A percentile compares a stretch with the other conserved stretches of the same genome.
Conservation (phyloP, 2,888 invertebrate genomes). For the Ferdinandea cuprea region DNA sequence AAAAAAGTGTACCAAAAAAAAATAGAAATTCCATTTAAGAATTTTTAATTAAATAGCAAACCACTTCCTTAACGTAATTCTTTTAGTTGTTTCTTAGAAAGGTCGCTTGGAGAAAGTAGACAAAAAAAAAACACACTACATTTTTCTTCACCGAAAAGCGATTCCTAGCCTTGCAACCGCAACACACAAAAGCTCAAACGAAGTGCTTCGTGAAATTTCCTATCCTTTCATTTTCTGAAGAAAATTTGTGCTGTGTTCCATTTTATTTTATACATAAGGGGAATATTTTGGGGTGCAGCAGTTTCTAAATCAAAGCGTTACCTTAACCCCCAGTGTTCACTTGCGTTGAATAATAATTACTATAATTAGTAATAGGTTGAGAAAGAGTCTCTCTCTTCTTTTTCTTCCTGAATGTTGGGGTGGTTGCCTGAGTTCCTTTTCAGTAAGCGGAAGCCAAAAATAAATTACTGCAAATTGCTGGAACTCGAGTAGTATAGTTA, state of each 20-base stretch:
- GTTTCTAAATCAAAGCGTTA: slow-evolving; percentile 44
- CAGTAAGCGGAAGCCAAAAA: slow-evolving; percentile 29
- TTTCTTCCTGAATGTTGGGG: neutral
- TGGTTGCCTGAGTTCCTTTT: neutral
- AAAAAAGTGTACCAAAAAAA: slow-evolving; percentile 1
- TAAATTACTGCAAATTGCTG: slow-evolving; percentile 50
- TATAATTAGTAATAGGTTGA: neutral
- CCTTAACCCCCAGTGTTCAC: slow-evolving; percentile 13
- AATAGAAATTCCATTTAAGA: slow-evolving; percentile 53
- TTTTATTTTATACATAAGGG: neutral
- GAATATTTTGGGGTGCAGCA: neutral
- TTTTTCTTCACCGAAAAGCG: slow-evolving; percentile 25
- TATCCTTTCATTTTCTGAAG: slow-evolving; percentile 29
- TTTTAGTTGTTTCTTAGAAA: slow-evolving; percentile 18
- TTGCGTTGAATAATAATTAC: slow-evolving; percentile 41
- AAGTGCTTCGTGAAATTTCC: slow-evolving; percentile 50
- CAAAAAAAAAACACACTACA: neutral
- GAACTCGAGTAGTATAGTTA: slow-evolving; percentile 6
- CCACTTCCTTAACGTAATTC: slow-evolving; percentile 62
- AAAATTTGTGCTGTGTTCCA: slow-evolving; percentile 13
- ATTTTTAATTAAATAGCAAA: slow-evolving; percentile 72
- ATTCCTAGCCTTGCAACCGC: slow-evolving; percentile 51
- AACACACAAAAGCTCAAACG: slow-evolving; percentile 56
- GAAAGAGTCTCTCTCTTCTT: neutral
- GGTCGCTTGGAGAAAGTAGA: slow-evolving; percentile 1